Evolutionary conservation across 2,113 vertebrate species (phyloP).

Genomic region (Muscicapa adusta): DNA sequence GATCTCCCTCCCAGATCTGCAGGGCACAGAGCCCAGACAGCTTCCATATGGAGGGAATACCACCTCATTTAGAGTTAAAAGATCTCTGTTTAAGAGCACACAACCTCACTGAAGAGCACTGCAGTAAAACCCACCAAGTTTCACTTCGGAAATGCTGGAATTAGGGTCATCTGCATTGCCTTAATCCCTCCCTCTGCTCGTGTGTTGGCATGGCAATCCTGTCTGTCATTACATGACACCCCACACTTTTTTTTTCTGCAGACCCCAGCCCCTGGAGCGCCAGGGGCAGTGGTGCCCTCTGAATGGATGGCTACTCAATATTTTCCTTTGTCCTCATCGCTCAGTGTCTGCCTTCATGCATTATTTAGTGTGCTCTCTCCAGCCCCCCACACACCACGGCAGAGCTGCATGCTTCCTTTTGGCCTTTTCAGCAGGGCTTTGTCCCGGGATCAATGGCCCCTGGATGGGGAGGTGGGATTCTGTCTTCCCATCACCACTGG

Average conservation of each 20-base stretch:
- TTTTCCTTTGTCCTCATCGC: constrained; percentile 42
- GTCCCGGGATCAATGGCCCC: not conserved
- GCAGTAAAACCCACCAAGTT: not conserved
- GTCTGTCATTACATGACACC: not conserved
- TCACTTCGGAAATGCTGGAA: not conserved
- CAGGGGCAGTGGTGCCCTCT: not conserved
- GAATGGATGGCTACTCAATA: constrained; percentile 19
- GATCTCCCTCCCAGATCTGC: not conserved
- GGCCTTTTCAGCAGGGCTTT: not conserved
- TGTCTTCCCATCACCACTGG: not conserved
- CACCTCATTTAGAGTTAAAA: not conserved
- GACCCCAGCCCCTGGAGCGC: not conserved
- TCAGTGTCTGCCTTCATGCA: constrained; percentile 49
- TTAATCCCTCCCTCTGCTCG: not conserved
- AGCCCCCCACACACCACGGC: accelerated
- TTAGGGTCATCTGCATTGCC: not conserved
- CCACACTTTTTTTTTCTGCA: not conserved
- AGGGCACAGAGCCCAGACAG: not conserved
- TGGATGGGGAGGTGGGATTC: not conserved
- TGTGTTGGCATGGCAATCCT: not conserved
- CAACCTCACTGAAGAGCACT: not conserved
- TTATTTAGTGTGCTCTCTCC: constrained; percentile 19
- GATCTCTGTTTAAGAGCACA: not conserved
- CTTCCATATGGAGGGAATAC: not conserved
- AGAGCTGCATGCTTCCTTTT: not conserved